phyloP scores from a whole-genome alignment of 37 sponge, comb jelly and placozoan genomes.

The Corticium candelabrum region DNA sequence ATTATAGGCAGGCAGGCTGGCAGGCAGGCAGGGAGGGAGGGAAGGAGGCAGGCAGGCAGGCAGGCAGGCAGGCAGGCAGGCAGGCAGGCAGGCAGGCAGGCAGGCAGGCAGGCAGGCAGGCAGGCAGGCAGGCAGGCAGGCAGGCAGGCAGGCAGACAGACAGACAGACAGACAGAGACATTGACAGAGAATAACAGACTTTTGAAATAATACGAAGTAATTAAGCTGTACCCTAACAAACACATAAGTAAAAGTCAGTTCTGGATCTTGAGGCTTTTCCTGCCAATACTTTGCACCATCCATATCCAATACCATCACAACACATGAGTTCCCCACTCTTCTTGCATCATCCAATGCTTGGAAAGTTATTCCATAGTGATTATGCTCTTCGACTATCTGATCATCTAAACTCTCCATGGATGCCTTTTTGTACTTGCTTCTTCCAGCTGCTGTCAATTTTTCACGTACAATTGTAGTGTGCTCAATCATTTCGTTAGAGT shows the following conservation, averaged over 20 bases:
- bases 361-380: conserved; percentile 40
- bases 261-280: conserved; percentile 19
- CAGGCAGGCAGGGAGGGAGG: too few relatives aligned
- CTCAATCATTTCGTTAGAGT: background rate
- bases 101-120: too few relatives aligned
- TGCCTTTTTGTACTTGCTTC: background rate
- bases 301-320: conserved; percentile 32
- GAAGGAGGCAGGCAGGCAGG: too few relatives aligned
- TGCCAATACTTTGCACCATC: conserved; percentile 47
- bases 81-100: too few relatives aligned
- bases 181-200: too few relatives aligned
- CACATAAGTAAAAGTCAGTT: conserved; percentile 21
- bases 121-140: too few relatives aligned
- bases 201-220: too few relatives aligned
- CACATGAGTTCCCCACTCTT: conserved; percentile 34
- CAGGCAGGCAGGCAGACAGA: too few relatives aligned
- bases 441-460: background rate
- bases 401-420: background rate
- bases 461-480: background rate
- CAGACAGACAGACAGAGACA: too few relatives aligned
- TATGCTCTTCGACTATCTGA: background rate
- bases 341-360: conserved; percentile 34
- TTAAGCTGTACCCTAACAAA: background rate
- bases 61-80: too few relatives aligned
- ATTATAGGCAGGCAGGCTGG: too few relatives aligned